Evolutionary conservation across 2,888 invertebrate species (phyloP).

Genomic region (Craniophora ligustri): DNA sequence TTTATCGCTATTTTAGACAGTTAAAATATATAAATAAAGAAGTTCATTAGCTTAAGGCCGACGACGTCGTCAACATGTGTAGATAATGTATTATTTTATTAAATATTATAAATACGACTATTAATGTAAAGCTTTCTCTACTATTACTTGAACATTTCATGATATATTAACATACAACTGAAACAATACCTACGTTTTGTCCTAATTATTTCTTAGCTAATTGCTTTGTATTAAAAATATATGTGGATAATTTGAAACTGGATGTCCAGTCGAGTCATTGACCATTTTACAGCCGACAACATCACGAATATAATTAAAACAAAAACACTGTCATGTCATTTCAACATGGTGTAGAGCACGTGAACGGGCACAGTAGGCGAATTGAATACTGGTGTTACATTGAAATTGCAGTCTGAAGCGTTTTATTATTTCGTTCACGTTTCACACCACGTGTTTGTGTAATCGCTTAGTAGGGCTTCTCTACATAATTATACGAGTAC

Average conservation of each 20-base stretch:
- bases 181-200: too few species aligned
- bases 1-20: not conserved
- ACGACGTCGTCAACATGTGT: not conserved
- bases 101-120: too few species aligned
- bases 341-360: conserved; percentile 1
- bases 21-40: not conserved
- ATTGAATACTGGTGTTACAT: conserved; percentile 28
- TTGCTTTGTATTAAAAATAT: too few species aligned
- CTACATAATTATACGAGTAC: conserved; percentile 17
- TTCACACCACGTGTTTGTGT: conserved; percentile 40
- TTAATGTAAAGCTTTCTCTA: too few species aligned
- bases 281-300: conserved; percentile 9
- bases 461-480: conserved; percentile 15
- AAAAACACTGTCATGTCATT: conserved; percentile 5
- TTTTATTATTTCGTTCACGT: conserved; percentile 55
- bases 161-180: too few species aligned
- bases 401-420: conserved; percentile 30
- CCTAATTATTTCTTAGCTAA: too few species aligned
- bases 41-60: not conserved
- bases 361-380: conserved; percentile 13
- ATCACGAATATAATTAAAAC: not conserved
- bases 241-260: not conserved
- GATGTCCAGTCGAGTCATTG: conserved; percentile 10
- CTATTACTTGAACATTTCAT: too few species aligned
- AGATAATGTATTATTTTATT: too few species aligned